Evolutionary conservation across 2,797 vertebrate species (phyloP).

Genomic region (Pantherophis alleghaniensis): DNA sequence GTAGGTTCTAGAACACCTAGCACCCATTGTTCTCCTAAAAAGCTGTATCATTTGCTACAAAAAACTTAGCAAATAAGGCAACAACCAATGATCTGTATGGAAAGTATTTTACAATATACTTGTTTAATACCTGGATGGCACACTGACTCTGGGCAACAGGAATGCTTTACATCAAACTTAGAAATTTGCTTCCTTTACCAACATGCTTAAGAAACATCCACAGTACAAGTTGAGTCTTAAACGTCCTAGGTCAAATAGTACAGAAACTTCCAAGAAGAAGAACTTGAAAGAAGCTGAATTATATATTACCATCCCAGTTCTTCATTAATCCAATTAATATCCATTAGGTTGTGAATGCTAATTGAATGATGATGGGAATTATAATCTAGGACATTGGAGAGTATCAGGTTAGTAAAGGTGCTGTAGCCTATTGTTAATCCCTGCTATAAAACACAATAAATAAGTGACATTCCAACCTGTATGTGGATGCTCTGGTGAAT

Average conservation of each 20-base stretch:
- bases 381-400: background rate
- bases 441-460: background rate
- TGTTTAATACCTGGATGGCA: background rate
- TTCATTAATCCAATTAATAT: background rate
- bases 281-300: background rate
- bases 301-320: background rate
- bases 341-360: constrained; percentile 5
- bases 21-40: background rate
- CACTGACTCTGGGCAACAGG: background rate
- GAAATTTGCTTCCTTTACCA: background rate
- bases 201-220: background rate
- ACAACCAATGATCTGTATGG: background rate
- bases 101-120: background rate
- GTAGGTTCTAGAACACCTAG: background rate
- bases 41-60: background rate
- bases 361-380: background rate
- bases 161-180: background rate
- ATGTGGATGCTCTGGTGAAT: constrained; percentile 42
- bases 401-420: background rate
- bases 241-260: background rate
- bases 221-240: background rate
- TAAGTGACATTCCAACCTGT: constrained; percentile 55
- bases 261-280: background rate
- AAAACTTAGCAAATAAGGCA: background rate
- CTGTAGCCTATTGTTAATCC: background rate